Conservation (phyloP, 2,113 vertebrate genomes). For the Oncorhynchus clarkii region DNA sequence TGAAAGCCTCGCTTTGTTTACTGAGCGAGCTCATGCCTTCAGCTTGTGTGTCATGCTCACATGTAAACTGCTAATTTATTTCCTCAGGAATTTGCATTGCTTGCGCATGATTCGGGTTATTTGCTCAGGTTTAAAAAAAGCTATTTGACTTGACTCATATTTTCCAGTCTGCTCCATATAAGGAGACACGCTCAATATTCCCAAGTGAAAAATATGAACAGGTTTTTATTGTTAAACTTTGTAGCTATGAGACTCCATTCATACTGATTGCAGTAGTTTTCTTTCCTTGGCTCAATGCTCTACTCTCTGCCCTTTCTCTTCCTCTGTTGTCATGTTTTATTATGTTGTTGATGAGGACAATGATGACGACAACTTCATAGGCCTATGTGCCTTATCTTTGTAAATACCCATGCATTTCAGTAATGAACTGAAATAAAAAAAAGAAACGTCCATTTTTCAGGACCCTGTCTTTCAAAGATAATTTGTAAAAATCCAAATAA, state of each 20-base stretch:
- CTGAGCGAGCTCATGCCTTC: slow-evolving; percentile 26
- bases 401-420: too few species aligned
- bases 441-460: too few species aligned
- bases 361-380: too few species aligned
- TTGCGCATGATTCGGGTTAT: slow-evolving; percentile 47
- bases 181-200: slow-evolving; percentile 16
- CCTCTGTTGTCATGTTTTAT: background rate
- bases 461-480: too few species aligned
- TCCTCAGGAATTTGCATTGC: slow-evolving; percentile 30
- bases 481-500: too few species aligned
- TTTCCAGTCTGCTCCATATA: slow-evolving; percentile 39
- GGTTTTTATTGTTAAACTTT: slow-evolving; percentile 27
- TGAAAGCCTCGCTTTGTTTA: slow-evolving; percentile 40
- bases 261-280: slow-evolving; percentile 21
- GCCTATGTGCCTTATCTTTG: too few species aligned
- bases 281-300: slow-evolving; percentile 11
- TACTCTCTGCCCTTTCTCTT: background rate
- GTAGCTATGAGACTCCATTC: slow-evolving; percentile 27
- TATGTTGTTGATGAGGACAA: too few species aligned
- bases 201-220: slow-evolving; percentile 31
- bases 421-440: too few species aligned
- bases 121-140: slow-evolving; percentile 5
- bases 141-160: slow-evolving; percentile 15
- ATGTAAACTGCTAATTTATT: slow-evolving; percentile 42
- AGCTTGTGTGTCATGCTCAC: slow-evolving; percentile 49